Base-by-base conservation (phyloP, 2,888 invertebrate genomes). In the Colostygia pectinataria region DNA sequence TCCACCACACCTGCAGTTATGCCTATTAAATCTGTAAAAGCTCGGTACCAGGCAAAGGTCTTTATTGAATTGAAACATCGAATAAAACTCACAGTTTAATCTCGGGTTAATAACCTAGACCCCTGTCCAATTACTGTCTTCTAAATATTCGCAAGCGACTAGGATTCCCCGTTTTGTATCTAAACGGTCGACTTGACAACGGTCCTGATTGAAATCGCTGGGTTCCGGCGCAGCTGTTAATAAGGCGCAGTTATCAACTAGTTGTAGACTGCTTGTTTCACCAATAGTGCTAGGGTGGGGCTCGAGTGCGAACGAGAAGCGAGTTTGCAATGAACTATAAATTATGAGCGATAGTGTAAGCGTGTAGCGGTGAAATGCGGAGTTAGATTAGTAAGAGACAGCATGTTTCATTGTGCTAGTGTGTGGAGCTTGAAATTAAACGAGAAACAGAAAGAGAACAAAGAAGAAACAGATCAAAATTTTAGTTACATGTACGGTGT, bases 171-270 rank as follows among this genome's bases (percentile, higher is more conserved):
- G 38, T 42, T 47, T 46, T 46, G 18, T 42, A 52, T 52, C 38
- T 41, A 38, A 42, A 32, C 46, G 41, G 34, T 52, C 31, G 20
- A 33, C 27, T 51, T 45, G 52, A 52, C 52, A 46, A 29, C 38
- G 38, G 37, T 25, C 32, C 37, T 33, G 54, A 59, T 59, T 53
- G 53, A 69, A 74, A 71, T 71, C 65, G 65, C 65, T 55, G 61
- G 59, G 60, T 52, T 59, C 65, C 61, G 77, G 71, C 81, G 64
- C 85, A 85, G 85, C 78, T 85, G 85, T 77, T 84, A 83, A 82
- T 85, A 80, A 76, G 68, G 72, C 63, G 68, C 60, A 74, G 77
- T 72, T 75, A 78, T 81, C 71, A 80, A 79, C 76, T 73, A 79
- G 74, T 79, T 75, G 74, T 65, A 73, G 76, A 80, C 76, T 77